These are phyloP conservation scores for Aradophagus sp. DNA, from an alignment of 1,140 invertebrate species.

Conservation along the genomic window DNA sequence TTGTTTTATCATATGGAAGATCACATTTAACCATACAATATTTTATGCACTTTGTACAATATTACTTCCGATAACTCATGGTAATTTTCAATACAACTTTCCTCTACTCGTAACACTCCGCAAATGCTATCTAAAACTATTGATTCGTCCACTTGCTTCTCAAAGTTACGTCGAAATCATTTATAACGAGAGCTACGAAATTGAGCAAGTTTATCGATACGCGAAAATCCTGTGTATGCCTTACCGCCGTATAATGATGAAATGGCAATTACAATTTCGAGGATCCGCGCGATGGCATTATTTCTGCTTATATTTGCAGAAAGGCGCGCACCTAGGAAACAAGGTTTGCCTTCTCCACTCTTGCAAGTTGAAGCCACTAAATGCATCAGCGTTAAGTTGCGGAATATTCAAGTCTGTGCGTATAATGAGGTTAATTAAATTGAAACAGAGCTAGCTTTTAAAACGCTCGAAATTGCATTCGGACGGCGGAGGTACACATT, in stretches of 20 bases:
- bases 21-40: too few species aligned
- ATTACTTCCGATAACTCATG: too few species aligned
- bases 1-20: too few species aligned
- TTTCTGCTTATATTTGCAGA: constrained; percentile 53
- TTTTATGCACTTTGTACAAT: too few species aligned
- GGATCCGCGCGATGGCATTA: constrained; percentile 30
- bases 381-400: constrained; percentile 50
- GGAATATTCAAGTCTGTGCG: constrained; percentile 52
- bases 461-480: constrained; percentile 43
- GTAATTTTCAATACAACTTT: too few species aligned
- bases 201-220: too few species aligned
- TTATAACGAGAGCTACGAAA: too few species aligned
- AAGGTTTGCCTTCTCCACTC: constrained; percentile 44
- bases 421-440: constrained; percentile 58
- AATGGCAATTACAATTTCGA: constrained; percentile 42
- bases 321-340: constrained; percentile 31
- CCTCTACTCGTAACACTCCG: too few species aligned
- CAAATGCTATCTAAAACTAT: too few species aligned
- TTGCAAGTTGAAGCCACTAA: constrained; percentile 49
- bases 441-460: constrained; percentile 56
- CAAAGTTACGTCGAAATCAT: too few species aligned
- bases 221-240: too few species aligned
- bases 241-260: constrained; percentile 26
- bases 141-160: too few species aligned
- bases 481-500: constrained; percentile 25